phyloP scores from a whole-genome alignment of 2,797 vertebrate genomes.

The Pelobates cultripes region DNA sequence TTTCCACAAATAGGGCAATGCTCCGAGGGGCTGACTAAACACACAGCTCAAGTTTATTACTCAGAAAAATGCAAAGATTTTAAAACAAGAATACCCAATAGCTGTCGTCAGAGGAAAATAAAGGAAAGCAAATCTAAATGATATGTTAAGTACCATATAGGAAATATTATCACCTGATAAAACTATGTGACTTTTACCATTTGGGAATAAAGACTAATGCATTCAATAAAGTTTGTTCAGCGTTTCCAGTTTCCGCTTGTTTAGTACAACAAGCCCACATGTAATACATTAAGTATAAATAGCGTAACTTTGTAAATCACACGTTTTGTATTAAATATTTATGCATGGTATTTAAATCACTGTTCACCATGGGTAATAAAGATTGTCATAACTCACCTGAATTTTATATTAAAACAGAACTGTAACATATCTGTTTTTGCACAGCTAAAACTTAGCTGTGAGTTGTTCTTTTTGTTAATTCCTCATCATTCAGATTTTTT shows the following conservation, averaged over 20 bases:
- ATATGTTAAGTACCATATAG: background rate
- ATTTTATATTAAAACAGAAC: background rate
- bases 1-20: constrained; percentile 51
- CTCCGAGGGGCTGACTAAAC: constrained; percentile 30
- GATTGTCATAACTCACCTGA: background rate
- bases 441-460: too few relatives aligned
- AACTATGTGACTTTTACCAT: background rate
- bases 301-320: background rate
- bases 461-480: too few relatives aligned
- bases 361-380: background rate
- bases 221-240: background rate
- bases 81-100: constrained; percentile 13
- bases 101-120: background rate
- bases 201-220: constrained; percentile 11
- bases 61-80: constrained; percentile 33
- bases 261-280: background rate
- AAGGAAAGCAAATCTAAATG: background rate
- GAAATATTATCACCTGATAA: constrained; percentile 12
- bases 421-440: too few relatives aligned
- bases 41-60: constrained; percentile 16
- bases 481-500: too few relatives aligned
- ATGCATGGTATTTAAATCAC: background rate
- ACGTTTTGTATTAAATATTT: background rate
- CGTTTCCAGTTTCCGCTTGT: background rate
- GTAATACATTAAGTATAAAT: background rate